Evolutionary conservation across 2,888 invertebrate species (phyloP), one percentile per base, ranked within the genome.

Genomic region (Acanthosepion esculentum): DNA sequence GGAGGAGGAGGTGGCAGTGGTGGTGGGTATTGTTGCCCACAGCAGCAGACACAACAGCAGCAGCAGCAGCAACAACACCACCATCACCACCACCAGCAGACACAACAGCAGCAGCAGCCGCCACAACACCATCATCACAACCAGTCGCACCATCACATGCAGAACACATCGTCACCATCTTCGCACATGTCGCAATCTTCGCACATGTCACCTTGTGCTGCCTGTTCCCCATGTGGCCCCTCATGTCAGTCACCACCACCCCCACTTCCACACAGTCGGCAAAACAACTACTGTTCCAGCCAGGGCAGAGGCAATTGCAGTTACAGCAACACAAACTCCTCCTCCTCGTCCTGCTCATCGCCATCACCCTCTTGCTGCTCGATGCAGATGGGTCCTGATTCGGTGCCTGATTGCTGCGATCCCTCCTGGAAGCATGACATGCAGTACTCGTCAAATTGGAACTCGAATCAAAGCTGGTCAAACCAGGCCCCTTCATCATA

Each of bases 401-500:
- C 78, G n/a, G 78, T 78, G 78, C 93, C 93, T 7, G 93, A 93
- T 48, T 53, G 93, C n/a, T 53, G 93, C 20, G 48, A 93, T 20
- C 53, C 93, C 15, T 48, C 93, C 20, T 93, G 93, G 93, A 93
- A 93, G 29, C 48, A 53, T 18, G 53, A 53, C 18, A 48, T 93
- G 48, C 93, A 48, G 93, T 53, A 48, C 53, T 29, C 50, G 18
- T 53, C 93, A 48, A 93, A 93, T 53, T 93, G 93, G 93, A 93
- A 93, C 53, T 48, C 93, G 15, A 78, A 78, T 78, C 78, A 78
- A 33, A 78, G n/a, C n/a, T 78, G 78, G 78, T 78, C 78, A 15
- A 78, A n/a, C 78, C 93, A 48, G 29, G 29, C 93, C 2, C 93
- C 93, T 26, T 29, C 93, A 93, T 29, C 93, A 6, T 53, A 93